Base-by-base conservation (phyloP, 2,113 vertebrate genomes). In the Rhinichthys klamathensis region DNA sequence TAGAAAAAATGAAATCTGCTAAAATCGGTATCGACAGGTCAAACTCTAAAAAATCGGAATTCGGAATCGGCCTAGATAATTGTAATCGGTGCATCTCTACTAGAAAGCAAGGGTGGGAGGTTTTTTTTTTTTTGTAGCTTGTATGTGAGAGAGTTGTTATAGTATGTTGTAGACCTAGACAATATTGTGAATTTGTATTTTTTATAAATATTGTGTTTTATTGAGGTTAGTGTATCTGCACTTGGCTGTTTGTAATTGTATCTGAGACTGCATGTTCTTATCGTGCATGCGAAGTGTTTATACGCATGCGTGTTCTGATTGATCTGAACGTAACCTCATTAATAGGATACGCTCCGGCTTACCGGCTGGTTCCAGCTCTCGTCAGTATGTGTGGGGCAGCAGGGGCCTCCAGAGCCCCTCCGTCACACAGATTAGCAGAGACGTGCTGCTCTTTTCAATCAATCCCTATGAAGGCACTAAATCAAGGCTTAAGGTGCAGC, bases 401-500 rank as follows among this genome's bases (percentile, higher is more conserved):
- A 35, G 69, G 70, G 72, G 73, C 70, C 58, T 82, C 27, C 69
- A 85, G 65, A 70, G 74, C 7, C 35, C 84, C 78, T 81, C 54
- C 85, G 86, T 90, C 91, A 89, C 88, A 90, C 90, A 91, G 91
- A 92, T 93, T 91, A 90, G 88, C 88, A 76, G 83, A 77, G 85
- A 90, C 83, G 83, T 69, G 75, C 89, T 90, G 87, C 90, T 92
- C 89, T 91, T 91, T 92, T 93, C 91, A 92, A 93, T 94, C 92
- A 92, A 84, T 84, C 49, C 86, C 87, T 89, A 85, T 86, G 89
- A 85, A 89, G 90, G 91, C 89, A 89, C 89, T 93, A 90, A 93
- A 92, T 93, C 90, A 88, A 77, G 90, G 90, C 90, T 92, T 91
- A 88, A 91, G 92, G 91, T 90, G 89, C 77, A 54, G 89, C 75